A percentile compares a stretch with the other conserved stretches of the same genome.
These are phyloP conservation scores for Monarcha castaneiventris DNA, from an alignment of 2,113 vertebrate species.

Conservation along the genomic window DNA sequence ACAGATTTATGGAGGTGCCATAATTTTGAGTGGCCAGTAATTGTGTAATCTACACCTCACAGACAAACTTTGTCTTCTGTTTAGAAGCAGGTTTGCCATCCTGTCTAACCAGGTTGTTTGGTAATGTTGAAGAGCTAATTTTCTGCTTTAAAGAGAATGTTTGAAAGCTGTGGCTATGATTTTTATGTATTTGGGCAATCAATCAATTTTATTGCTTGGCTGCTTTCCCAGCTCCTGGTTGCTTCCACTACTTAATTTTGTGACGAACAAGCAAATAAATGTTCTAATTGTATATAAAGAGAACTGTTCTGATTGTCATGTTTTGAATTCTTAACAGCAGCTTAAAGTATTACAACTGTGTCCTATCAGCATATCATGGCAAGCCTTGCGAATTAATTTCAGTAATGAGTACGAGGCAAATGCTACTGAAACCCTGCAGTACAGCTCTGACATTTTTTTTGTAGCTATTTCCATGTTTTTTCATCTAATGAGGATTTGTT, in stretches of 20 bases:
- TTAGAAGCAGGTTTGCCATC: background rate
- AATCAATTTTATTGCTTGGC: conserved; percentile 53
- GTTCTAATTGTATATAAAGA: conserved; percentile 17
- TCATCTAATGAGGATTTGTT: background rate
- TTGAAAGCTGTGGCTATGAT: conserved; percentile 38
- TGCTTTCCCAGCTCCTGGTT: conserved; percentile 35
- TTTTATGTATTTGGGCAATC: conserved; percentile 41
- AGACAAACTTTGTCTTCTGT: background rate
- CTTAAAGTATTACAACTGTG: conserved; percentile 25
- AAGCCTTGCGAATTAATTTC: conserved; percentile 52
- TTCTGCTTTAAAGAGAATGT: conserved; percentile 48
- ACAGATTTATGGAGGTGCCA: background rate
- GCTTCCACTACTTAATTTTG: conserved; percentile 48
- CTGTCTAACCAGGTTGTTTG: conserved; percentile 11
- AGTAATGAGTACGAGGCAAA: background rate
- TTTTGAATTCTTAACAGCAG: conserved; percentile 50
- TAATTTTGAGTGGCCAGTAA: background rate
- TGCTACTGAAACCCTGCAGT: background rate
- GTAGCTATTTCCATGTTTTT: background rate
- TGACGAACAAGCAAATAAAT: conserved; percentile 13
- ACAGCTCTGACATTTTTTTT: background rate
- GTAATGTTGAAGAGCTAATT: conserved; percentile 26
- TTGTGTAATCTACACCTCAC: background rate
- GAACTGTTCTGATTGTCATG: conserved; percentile 42
- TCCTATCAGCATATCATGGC: conserved; percentile 26